Conservation (phyloP, 2,888 invertebrate genomes). For the Acutogordius australiensis region DNA sequence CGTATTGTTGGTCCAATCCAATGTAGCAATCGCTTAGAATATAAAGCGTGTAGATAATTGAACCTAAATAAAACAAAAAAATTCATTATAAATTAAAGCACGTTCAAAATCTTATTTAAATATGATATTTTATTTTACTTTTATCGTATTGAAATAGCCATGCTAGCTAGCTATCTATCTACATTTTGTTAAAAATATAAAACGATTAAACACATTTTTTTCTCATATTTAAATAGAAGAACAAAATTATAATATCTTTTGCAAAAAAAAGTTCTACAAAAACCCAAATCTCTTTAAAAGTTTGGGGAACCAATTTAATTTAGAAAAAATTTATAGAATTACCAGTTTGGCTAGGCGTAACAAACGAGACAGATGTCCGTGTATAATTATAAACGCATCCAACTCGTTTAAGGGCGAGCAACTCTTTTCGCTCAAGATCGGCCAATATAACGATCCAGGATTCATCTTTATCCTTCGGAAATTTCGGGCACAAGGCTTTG, state of each 20-base stretch:
- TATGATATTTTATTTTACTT: too few species aligned
- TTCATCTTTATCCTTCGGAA: conserved; percentile 70
- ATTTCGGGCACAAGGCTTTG: conserved; percentile 46
- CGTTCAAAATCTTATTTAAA: too few species aligned
- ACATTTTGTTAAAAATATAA: background rate
- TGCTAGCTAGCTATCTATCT: too few species aligned
- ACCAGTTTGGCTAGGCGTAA: conserved; percentile 14
- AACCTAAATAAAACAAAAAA: conserved; percentile 24
- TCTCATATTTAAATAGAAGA: conserved; percentile 17
- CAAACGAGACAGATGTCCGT: conserved; percentile 13
- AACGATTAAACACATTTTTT: conserved; percentile 20
- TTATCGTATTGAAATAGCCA: too few species aligned
- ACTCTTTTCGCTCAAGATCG: conserved; percentile 35
- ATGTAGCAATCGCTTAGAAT: conserved; percentile 68
- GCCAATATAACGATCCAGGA: conserved; percentile 75
- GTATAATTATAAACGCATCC: conserved; percentile 16
- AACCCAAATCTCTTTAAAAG: too few species aligned
- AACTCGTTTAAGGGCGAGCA: conserved; percentile 50
- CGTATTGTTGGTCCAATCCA: conserved; percentile 65
- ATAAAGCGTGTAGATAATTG: conserved; percentile 46
- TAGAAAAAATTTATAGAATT: too few species aligned
- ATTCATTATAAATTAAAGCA: background rate
- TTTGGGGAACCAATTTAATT: too few species aligned
- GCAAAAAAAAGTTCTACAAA: too few species aligned
- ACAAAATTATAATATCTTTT: too few species aligned